Base-by-base conservation (phyloP, 2,797 vertebrate species). In the Oreochromis grahami region DNA sequence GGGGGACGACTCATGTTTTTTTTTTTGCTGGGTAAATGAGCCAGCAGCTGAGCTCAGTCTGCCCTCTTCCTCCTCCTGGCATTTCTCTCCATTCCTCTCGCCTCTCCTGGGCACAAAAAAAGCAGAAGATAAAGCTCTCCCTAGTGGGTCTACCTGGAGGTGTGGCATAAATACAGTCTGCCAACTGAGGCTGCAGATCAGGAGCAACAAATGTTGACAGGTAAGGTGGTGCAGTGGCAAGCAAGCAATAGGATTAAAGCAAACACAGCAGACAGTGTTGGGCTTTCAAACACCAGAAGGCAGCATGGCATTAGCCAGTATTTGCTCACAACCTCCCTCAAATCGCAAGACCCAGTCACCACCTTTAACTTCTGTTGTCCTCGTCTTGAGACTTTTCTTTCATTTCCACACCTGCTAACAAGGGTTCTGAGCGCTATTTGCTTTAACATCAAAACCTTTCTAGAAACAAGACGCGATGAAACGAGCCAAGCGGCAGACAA, bases 41-140 rank as follows among this genome's bases (percentile, higher is more conserved):
- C 92, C 89, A 95, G 95, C 94, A 96, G 96, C 91, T 96, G 96
- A 86, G 84, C 90, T 83, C 32, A 6, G 82, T 60, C 70, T 80
- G 56, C 76, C 84, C 74, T 83, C 26, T 81, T 81, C 83, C 81
- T 88, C 83, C 84, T 82, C 52, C 36, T 8, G 56, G 83, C 34
- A 2, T 60, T 85, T 77, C 77, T 60, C 38, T 58, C 52, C 60
- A 12, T 63, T 60, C 65, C 58, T 53, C 81, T 76, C 9, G 3
- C 60, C 53, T 87, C 87, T 83, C 77, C 55, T 85, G 84, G 88
- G 81, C 72, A 87, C 74, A 74, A 63, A 60, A 48, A 82, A 76
- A 77, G 63, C 77, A 76, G 84, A 72, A 85, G 87, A 91, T 88
- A 90, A 68, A 68, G 78, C 78, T 88, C 79, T 86, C 76, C 86